These are phyloP conservation scores for Fregata magnificens DNA, from an alignment of 2,113 vertebrate species.

Conservation along the genomic window DNA sequence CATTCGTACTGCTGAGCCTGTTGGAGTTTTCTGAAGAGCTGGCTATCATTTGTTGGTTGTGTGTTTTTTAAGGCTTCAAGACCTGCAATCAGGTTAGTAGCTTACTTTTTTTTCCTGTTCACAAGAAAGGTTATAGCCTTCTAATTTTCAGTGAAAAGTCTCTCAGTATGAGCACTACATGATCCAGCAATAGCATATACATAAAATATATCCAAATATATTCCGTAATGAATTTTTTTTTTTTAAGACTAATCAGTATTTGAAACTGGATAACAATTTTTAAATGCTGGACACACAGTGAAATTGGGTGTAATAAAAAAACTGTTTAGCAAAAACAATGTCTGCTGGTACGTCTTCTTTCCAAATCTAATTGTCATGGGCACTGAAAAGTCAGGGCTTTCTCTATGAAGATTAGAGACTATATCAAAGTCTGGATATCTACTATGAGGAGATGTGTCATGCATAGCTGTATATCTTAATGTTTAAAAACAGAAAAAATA, in stretches of 20 bases:
- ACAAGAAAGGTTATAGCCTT: neutral
- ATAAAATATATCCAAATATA: neutral
- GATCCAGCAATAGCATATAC: neutral
- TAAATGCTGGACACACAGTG: neutral
- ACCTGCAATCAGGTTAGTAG: neutral
- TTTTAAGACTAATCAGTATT: neutral
- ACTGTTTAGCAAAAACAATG: neutral
- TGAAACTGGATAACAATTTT: neutral
- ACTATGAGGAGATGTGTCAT: neutral
- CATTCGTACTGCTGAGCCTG: neutral
- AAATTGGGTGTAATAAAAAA: neutral
- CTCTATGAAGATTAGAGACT: neutral
- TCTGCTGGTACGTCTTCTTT: neutral
- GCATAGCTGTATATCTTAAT: neutral
- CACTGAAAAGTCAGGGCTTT: neutral
- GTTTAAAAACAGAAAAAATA: neutral
- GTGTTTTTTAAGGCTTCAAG: neutral
- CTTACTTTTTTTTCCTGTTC: neutral
- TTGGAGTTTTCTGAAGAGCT: neutral
- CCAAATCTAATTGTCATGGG: neutral
- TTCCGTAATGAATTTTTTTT: neutral
- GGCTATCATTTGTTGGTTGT: neutral
- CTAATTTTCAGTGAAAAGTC: neutral
- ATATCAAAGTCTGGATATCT: neutral
- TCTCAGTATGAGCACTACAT: neutral